Evolutionary conservation across 1,140 invertebrate species (phyloP).

Genomic region (Colletes latitarsis): DNA sequence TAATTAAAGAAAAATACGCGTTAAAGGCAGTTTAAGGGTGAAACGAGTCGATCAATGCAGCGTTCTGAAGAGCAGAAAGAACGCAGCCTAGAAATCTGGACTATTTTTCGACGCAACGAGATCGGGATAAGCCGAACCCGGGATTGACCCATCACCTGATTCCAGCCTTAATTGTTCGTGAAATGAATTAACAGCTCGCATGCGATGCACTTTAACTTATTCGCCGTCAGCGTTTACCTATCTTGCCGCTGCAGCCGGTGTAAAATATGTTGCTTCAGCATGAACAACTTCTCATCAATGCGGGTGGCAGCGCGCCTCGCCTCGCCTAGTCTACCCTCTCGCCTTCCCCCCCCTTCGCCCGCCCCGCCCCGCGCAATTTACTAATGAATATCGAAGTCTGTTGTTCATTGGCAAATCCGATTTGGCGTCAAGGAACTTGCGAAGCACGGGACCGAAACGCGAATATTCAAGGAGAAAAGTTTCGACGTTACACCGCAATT

Average conservation of each 20-base stretch:
- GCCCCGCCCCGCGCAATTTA: conserved; percentile 46
- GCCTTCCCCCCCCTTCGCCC: background rate
- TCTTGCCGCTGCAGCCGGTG: conserved; percentile 61
- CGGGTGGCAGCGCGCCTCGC: conserved; percentile 26
- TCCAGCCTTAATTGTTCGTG: conserved; percentile 74
- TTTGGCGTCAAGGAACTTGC: conserved; percentile 31
- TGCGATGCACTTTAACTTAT: conserved; percentile 78
- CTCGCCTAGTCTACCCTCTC: conserved; percentile 12
- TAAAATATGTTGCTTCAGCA: conserved; percentile 77
- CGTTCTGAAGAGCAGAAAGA: background rate
- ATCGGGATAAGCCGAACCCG: conserved; percentile 51
- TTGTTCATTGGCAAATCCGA: conserved; percentile 57
- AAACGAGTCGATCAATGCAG: too few relatives aligned
- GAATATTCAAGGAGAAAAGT: conserved; percentile 49
- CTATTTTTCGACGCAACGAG: conserved; percentile 27
- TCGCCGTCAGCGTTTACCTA: conserved; percentile 66
- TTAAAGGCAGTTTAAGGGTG: too few relatives aligned
- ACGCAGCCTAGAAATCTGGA: background rate
- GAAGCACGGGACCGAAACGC: background rate
- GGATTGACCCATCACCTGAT: conserved; percentile 76
- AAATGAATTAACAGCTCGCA: conserved; percentile 77
- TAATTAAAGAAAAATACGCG: too few relatives aligned
- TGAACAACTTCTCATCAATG: conserved; percentile 67
- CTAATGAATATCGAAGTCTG: conserved; percentile 63
- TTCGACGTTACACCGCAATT: conserved; percentile 14